Conservation (phyloP, 2,113 vertebrate species). For the Myiopsitta monachus region DNA sequence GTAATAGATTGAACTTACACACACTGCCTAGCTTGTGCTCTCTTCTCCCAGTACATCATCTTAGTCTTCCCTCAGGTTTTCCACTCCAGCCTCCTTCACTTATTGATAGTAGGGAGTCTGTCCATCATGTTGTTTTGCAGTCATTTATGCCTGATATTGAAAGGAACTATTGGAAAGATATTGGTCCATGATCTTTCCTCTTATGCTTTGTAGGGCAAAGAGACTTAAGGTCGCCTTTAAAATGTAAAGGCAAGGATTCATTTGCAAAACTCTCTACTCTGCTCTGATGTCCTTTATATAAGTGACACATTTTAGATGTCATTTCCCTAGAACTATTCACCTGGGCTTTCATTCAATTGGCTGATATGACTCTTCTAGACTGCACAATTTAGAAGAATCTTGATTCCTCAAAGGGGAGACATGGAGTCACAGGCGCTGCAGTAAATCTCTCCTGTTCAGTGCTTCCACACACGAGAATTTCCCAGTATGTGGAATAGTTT, state of each 20-base stretch:
- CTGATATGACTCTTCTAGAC: not conserved
- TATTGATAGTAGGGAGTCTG: not conserved
- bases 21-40: not conserved
- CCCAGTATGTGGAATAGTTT: not conserved
- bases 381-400: not conserved
- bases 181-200: not conserved
- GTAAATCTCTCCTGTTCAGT: not conserved
- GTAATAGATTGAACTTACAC: not conserved
- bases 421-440: not conserved
- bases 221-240: not conserved
- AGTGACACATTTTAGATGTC: not conserved
- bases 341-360: not conserved
- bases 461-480: not conserved
- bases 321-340: not conserved
- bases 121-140: not conserved
- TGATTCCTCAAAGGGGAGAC: not conserved
- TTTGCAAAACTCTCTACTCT: not conserved
- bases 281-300: not conserved
- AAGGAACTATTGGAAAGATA: not conserved
- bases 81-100: not conserved
- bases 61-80: not conserved
- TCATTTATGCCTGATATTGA: not conserved
- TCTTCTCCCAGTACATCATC: not conserved
- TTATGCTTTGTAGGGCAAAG: not conserved
- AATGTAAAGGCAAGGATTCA: not conserved